These are phyloP conservation scores for Eilema depressum DNA, from an alignment of 2,888 invertebrate species.

Conservation along the genomic window DNA sequence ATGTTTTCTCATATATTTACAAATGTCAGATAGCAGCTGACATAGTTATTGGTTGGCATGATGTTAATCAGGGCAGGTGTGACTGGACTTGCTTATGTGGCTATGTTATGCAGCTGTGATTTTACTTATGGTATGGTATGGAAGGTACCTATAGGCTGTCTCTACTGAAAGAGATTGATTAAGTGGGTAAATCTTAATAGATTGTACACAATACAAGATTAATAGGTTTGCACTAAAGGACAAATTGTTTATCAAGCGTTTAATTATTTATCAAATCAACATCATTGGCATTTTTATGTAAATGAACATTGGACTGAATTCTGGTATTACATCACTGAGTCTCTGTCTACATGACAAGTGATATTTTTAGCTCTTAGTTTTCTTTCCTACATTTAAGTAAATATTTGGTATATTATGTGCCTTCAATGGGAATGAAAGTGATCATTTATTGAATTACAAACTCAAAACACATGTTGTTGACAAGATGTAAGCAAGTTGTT, in stretches of 20 bases:
- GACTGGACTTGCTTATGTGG: conserved; percentile 22
- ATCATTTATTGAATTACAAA: conserved; percentile 3
- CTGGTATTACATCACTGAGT: conserved; percentile 35
- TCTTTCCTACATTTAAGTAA: conserved; percentile 12
- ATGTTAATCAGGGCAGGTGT: conserved; percentile 25
- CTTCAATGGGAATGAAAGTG: conserved; percentile 13
- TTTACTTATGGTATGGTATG: neutral
- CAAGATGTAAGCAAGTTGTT: neutral
- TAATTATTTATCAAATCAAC: conserved; percentile 25
- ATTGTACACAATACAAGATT: neutral
- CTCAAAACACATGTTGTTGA: neutral
- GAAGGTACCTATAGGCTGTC: no score
- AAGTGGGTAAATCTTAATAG: neutral
- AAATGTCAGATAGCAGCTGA: conserved; percentile 7
- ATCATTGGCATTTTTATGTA: conserved; percentile 29
- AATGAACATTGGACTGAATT: conserved; percentile 37
- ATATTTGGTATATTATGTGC: conserved; percentile 19
- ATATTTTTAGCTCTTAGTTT: conserved; percentile 19
- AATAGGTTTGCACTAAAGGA: neutral
- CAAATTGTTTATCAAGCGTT: conserved; percentile 8
- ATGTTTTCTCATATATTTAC: neutral
- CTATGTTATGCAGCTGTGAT: conserved; percentile 20
- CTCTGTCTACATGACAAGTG: conserved; percentile 16
- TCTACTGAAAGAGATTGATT: neutral
- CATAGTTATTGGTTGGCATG: conserved; percentile 20